Evolutionary conservation across 2,797 vertebrate genomes (phyloP).

Genomic region (Spheniscus humboldti): DNA sequence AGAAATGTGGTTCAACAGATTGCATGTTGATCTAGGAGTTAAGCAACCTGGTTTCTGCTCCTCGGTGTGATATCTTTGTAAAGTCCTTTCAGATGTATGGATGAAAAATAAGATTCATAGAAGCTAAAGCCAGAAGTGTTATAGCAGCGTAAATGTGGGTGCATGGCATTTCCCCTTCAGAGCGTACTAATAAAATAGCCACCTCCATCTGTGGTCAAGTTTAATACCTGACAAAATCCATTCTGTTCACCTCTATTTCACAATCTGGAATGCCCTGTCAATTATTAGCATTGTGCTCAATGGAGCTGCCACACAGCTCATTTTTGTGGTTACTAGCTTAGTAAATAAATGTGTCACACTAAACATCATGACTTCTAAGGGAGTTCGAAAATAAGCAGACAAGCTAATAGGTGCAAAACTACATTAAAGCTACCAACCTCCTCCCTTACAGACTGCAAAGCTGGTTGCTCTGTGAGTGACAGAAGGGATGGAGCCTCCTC

Average conservation of each 20-base stretch:
- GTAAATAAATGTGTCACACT: constrained; percentile 54
- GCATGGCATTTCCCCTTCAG: constrained; percentile 24
- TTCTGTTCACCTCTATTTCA: constrained; percentile 52
- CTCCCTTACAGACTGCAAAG: not conserved
- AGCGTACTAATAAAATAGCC: constrained; percentile 36
- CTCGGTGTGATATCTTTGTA: not conserved
- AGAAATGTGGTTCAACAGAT: not conserved
- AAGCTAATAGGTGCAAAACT: constrained; percentile 30
- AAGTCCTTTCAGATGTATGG: constrained; percentile 4
- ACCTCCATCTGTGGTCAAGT: constrained; percentile 34
- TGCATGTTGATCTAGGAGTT: not conserved
- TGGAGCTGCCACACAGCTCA: constrained; percentile 42
- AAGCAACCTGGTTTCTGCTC: not conserved
- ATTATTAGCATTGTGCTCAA: constrained; percentile 48
- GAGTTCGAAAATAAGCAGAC: not conserved
- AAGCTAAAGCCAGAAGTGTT: constrained; percentile 24
- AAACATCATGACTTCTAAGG: constrained; percentile 45
- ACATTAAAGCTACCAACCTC: not conserved
- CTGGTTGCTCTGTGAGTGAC: not conserved
- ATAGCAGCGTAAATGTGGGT: constrained; percentile 9
- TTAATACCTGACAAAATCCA: constrained; percentile 51
- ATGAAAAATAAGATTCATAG: not conserved
- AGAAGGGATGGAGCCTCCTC: not conserved
- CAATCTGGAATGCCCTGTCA: constrained; percentile 20
- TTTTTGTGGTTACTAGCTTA: constrained; percentile 47